Percentiles rank a stretch among this genome's conserved stretches.
Evolutionary conservation across 1,140 invertebrate species (phyloP).

Genomic region (Sarcophaga peregrina): DNA sequence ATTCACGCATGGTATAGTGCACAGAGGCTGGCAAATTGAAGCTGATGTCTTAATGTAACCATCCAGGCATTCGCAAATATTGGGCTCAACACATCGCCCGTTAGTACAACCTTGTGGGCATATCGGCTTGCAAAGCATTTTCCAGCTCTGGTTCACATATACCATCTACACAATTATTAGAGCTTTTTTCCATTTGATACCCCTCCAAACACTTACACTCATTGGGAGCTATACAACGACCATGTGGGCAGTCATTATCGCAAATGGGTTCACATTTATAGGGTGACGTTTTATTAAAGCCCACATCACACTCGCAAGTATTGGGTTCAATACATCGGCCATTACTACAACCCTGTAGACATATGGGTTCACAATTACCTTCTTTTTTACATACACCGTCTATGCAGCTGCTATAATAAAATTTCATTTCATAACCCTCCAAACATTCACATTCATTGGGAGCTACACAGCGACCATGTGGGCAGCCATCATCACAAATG

Average conservation of each 20-base stretch:
- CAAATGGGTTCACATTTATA: conserved; percentile 63
- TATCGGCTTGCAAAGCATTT: conserved; percentile 55
- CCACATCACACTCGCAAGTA: conserved; percentile 59
- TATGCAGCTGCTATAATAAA: not conserved
- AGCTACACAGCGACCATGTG: conserved; percentile 69
- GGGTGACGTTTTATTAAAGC: conserved; percentile 39
- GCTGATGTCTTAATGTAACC: conserved; percentile 67
- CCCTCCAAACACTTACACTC: conserved; percentile 65
- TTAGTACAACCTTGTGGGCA: conserved; percentile 57
- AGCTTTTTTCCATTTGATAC: conserved; percentile 66
- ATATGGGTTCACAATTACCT: conserved; percentile 64
- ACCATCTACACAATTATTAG: conserved; percentile 54
- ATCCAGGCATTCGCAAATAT: conserved; percentile 70
- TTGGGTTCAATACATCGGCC: conserved; percentile 68
- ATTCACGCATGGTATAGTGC: conserved; percentile 69
- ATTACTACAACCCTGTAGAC: conserved; percentile 60
- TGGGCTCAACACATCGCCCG: conserved; percentile 67
- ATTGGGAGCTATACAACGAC: conserved; percentile 69
- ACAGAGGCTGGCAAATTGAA: conserved; percentile 71
- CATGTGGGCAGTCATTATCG: conserved; percentile 68
- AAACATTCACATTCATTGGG: conserved; percentile 68
- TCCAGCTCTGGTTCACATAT: conserved; percentile 67
- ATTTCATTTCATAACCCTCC: conserved; percentile 40
- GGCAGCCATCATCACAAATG: no score
- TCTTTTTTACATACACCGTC: no score